These are phyloP conservation scores for Anguilla rostrata DNA, from an alignment of 2,113 vertebrate species.

Conservation along the genomic window DNA sequence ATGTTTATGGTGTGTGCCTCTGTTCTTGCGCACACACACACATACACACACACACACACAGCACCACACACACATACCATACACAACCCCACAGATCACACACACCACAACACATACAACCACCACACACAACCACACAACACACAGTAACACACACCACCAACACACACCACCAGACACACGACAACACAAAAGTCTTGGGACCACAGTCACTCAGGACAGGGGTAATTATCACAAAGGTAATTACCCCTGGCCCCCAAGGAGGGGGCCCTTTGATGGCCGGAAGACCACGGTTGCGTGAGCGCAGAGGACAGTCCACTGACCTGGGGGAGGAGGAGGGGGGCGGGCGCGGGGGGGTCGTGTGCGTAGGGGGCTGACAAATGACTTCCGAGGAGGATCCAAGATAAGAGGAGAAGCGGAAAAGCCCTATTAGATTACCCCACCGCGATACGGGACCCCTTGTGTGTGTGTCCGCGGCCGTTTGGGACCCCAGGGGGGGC, in stretches of 20 bases:
- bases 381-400: constrained; percentile 36
- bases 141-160: too few species aligned
- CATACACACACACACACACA: not conserved
- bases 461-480: not conserved
- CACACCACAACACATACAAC: too few species aligned
- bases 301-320: not conserved
- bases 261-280: constrained; percentile 37
- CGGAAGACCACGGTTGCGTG: not conserved
- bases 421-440: constrained; percentile 42
- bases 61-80: too few species aligned
- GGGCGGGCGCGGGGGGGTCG: too few species aligned
- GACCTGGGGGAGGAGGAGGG: not conserved
- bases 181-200: too few species aligned
- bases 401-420: constrained; percentile 41
- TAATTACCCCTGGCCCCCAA: constrained; percentile 23
- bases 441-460: constrained; percentile 6
- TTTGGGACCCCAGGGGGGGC: not conserved
- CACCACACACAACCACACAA: too few species aligned
- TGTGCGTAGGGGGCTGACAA: constrained; percentile 16
- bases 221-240: not conserved
- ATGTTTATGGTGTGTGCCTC: too few species aligned
- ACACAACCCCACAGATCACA: too few species aligned
- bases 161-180: too few species aligned
- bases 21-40: not conserved
- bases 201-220: not conserved